Evolutionary conservation across 2,888 invertebrate genomes (phyloP).

Genomic region (Drosophila demipolita): DNA sequence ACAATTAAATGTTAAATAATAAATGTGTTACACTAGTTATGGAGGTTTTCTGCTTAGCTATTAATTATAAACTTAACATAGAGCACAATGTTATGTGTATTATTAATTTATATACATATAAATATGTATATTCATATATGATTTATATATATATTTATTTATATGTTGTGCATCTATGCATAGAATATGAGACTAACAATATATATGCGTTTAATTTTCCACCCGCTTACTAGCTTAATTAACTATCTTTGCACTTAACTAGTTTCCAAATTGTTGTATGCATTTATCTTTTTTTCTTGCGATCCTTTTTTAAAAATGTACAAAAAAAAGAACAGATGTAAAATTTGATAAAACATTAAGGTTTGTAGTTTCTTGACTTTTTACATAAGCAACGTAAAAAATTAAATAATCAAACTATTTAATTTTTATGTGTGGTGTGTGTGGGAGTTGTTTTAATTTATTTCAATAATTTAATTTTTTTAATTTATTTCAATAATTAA

Average conservation of each 20-base stretch:
- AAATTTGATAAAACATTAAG: neutral
- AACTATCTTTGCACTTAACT: constrained; percentile 52
- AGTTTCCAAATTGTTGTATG: constrained; percentile 22
- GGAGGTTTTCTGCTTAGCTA: constrained; percentile 34
- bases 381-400: constrained; percentile 42
- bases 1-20: constrained; percentile 15
- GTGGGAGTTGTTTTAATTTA: constrained; percentile 1
- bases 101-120: constrained; percentile 6
- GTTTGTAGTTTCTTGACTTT: constrained; percentile 10
- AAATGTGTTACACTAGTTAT: constrained; percentile 18
- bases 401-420: constrained; percentile 37
- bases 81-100: constrained; percentile 61
- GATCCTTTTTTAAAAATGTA: constrained; percentile 13
- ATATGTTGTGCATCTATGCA: constrained; percentile 20
- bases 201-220: constrained; percentile 23
- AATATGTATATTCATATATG: neutral
- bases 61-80: constrained; percentile 59
- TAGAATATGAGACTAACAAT: constrained; percentile 30
- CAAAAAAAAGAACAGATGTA: constrained; percentile 14
- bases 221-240: constrained; percentile 25
- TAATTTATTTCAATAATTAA: constrained; percentile 6
- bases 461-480: neutral
- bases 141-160: constrained; percentile 6
- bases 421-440: constrained; percentile 6
- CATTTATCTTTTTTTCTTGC: constrained; percentile 9